Base-by-base conservation (phyloP, 2,113 vertebrate species). In the Stegostoma tigrinum region DNA sequence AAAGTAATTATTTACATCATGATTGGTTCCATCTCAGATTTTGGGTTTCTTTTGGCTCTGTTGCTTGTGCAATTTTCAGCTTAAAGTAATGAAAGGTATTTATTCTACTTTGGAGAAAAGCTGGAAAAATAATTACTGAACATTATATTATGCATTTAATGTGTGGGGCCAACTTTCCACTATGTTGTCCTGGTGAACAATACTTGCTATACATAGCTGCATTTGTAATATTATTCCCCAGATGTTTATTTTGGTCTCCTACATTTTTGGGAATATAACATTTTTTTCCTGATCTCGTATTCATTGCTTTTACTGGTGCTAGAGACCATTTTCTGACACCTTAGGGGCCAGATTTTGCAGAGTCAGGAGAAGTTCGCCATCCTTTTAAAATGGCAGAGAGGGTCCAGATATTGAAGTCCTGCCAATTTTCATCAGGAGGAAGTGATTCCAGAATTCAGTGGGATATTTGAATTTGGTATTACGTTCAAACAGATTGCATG, bases 21-120 rank as follows among this genome's bases (percentile, higher is more conserved):
- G 87, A 90, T 17, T 24, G 23, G 8, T 89, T 89, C 34, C 48
- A 61, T 64, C 52, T 61, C 52, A 90, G n/a, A 61, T 90, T 90
- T 64, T 24, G 48, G 7, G 23, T 14, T 10, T 90, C 27, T 90
- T 30, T 61, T 3, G 87, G 87, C 38, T 34, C 5, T 15, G 27
- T 34, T 55, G 27, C 10, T 64, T 52, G 48, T 55, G 12, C 42
- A 52, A 96, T 97, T 97, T 97, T 97, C 97, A 96, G 97, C 42
- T 48, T 48, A 86, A 86, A 24, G 24, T 48, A 30, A 75, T 75
- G 10, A 10, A 34, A 30, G 27, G 0, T 75, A 12, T 75, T n/a
- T 75, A 34, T 24, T 8, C 7, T 24, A 24, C 48, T 48, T 48
- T 45, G 24, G 19, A 86, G 19, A 6, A 48, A 5, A 86, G 83